A percentile compares a stretch with the other conserved stretches of the same genome.
Conservation (phyloP, 2,113 vertebrate species). For the Brachypodius melanocephalos region DNA sequence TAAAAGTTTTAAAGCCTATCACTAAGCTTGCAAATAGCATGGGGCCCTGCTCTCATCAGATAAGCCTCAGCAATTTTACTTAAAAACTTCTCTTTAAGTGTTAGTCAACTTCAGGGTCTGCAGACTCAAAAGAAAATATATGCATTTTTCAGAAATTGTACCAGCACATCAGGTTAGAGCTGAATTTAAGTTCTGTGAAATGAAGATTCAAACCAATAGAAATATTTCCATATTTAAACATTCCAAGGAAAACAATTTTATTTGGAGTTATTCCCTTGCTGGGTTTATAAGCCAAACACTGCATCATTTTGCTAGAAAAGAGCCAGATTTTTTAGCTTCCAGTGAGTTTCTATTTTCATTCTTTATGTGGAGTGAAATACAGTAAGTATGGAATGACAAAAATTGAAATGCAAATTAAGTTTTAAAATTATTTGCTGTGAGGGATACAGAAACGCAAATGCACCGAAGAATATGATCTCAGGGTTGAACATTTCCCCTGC, state of each 20-base stretch:
- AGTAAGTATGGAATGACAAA: background rate
- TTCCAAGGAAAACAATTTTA: slow-evolving; percentile 60
- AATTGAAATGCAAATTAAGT: slow-evolving; percentile 36
- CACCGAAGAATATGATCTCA: background rate
- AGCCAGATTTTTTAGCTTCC: slow-evolving; percentile 29
- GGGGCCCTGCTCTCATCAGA: background rate
- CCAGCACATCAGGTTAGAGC: background rate
- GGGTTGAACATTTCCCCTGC: background rate
- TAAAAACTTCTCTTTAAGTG: background rate
- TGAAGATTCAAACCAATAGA: slow-evolving; percentile 32
- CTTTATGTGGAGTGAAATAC: background rate
- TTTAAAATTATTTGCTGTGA: slow-evolving; percentile 11
- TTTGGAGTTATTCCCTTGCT: slow-evolving; percentile 55
- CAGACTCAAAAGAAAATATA: background rate
- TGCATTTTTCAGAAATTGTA: background rate
- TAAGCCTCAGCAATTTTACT: background rate
- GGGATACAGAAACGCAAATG: background rate
- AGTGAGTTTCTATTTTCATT: slow-evolving; percentile 43
- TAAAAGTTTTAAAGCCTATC: background rate
- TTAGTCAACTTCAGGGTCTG: background rate
- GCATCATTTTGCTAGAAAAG: slow-evolving; percentile 19
- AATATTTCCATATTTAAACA: slow-evolving; percentile 28
- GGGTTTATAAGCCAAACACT: slow-evolving; percentile 34
- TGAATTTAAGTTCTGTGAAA: slow-evolving; percentile 42
- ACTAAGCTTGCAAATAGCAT: background rate